Base-by-base conservation (phyloP, 2,888 invertebrate species). In the Drosophila testacea region DNA sequence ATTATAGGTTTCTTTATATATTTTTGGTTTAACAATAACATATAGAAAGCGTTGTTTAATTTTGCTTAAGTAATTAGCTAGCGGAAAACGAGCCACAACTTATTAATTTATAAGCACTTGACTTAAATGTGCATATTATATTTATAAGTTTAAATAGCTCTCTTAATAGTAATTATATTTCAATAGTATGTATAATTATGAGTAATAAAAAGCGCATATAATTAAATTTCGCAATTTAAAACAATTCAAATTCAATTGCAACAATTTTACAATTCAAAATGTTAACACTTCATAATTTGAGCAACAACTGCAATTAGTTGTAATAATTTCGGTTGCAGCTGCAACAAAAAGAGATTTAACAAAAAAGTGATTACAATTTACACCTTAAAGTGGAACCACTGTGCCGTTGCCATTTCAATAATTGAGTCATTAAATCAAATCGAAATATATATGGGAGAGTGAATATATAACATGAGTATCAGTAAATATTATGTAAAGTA, bases 261-360 rank as follows among this genome's bases (percentile, higher is more conserved):
- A 62, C 46, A 66, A 68, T 73, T 70, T 54, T 46, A 54, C 54
- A 55, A 64, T 44, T 54, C 70, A 57, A 51, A 59, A 64, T 70
- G 61, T 80, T 73, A 81, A 66, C 88, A 79, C 82, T 54, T 60
- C 13, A 83, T 81, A 47, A 79, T 74, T 42, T 54, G 48, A 57
- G 52, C 56, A 41, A 56, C 39, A 70, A 54, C 36, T 47, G 30
- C 36, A 69, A 71, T 71, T 63, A 55, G 36, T 36, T 69, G 48
- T 54, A 41, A 16, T 51, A 71, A 48, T 38, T 16, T 11, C 7
- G 16, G 50, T 54, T 38, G 56, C 47, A 54, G n/a, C 47, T 22
- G 6, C 36, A 3, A n/a, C 28, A 22, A 13, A 42, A 41, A 16
- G 55, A 61, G 41, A 65, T 47, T 60, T 54, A 65, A 41, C 64